These are phyloP conservation scores for Pentamera pediparva DNA, from an alignment of 53 echinoderm and acorn worm genomes.

Conservation along the genomic window DNA sequence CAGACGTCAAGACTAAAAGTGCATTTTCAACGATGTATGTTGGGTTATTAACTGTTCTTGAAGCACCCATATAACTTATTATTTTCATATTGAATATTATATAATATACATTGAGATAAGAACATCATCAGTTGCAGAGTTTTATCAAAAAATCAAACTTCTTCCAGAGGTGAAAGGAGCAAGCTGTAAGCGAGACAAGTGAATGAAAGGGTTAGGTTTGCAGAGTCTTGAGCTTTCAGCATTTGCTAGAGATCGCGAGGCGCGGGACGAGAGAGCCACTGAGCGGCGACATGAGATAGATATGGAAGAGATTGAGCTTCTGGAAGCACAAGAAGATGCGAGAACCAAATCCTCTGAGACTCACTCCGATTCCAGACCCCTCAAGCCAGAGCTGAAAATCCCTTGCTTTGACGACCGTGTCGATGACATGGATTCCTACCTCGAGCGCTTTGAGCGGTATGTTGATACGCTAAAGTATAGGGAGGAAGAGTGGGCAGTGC, in stretches of 20 bases:
- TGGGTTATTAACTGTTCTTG: no score
- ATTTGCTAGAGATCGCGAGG: conserved; percentile 22
- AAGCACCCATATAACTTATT: no score
- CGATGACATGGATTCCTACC: conserved; percentile 58
- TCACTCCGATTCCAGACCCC: not conserved
- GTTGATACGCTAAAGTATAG: conserved; percentile 39
- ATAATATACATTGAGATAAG: no score
- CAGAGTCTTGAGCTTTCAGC: not conserved
- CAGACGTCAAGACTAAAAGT: no score
- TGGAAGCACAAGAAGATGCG: not conserved
- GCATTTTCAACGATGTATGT: no score
- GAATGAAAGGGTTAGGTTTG: conserved; percentile 11
- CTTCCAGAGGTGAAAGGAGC: no score
- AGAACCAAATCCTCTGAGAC: not conserved
- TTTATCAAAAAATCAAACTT: no score
- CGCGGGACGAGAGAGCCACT: conserved; percentile 17
- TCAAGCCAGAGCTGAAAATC: conserved; percentile 27
- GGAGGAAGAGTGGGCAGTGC: conserved; percentile 38
- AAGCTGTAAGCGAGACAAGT: no score
- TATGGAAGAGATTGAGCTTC: conserved; percentile 4
- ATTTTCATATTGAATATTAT: no score
- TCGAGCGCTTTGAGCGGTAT: conserved; percentile 53
- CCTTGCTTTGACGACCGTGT: conserved; percentile 56
- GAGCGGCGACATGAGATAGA: not conserved
- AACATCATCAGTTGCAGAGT: no score